Base-by-base conservation (phyloP, 1,140 invertebrate species). In the Brachionus manjavacas region DNA sequence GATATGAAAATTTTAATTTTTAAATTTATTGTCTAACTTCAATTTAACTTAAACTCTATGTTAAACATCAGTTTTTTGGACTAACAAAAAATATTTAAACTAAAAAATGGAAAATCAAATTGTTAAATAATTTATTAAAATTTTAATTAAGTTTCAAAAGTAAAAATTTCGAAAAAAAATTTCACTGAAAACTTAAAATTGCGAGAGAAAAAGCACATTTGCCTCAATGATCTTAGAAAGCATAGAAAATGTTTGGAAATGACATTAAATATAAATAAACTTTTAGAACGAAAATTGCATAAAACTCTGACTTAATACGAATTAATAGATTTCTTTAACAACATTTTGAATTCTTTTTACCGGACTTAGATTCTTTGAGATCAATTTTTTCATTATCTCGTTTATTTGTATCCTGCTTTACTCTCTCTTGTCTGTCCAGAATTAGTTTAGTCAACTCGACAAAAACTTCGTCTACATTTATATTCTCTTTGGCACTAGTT, bases 391-490 rank as follows among this genome's bases (percentile, higher is more conserved):
- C 72, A 76, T 49, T 74, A 43, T 74, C 72, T 49, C 31, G 41
- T 52, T 23, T 31, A 76, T 55, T 80, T 28, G 52, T 46, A 20
- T 81, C 52, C 16, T 60, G 20, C 28, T 81, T 68, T 28, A 43
- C 52, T 39, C 52, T 25, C 43, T 81, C 64, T 68, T 81, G 79
- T 68, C 79, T 60, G 12, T 81, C 52, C 4, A 81, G 14, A 6
- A 81, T 81, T 3, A 81, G 52, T 64, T 66, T 52, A 9, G 81
- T 83, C 14, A 83, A 39, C 52, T 68, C 81, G 11, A 31, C 74
- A 79, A 86, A 86, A n/a, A 85, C 85, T 20, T 85, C 64, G n/a
- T 84, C 85, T 11, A 86, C 85, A 79, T 86, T 85, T 28, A 85
- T 68, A 70, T 86, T 86, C 4, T 86, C 85, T 79, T 86, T 86